These are phyloP conservation scores for Neomonachus schauinslandi DNA, from an alignment of 2,113 vertebrate genomes.

Conservation along the genomic window DNA sequence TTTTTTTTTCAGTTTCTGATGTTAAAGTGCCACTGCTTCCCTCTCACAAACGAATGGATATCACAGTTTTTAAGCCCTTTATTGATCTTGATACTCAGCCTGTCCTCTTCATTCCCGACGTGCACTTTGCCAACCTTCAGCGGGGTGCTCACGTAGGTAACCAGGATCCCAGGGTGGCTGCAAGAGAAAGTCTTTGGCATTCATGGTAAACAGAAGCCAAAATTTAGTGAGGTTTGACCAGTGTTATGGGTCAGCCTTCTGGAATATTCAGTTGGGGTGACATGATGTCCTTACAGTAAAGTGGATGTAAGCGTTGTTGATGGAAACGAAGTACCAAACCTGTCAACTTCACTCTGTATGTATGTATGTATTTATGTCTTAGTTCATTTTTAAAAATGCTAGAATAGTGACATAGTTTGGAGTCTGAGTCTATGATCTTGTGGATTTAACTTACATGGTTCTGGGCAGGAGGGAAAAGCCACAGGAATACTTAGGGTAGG, in stretches of 20 bases:
- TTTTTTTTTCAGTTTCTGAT: conserved; percentile 87
- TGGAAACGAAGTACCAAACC: accelerated
- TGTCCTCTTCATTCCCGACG: conserved; percentile 97
- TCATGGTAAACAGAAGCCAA: background rate
- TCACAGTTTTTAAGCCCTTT: conserved; percentile 97
- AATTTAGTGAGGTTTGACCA: background rate
- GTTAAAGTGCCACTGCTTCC: conserved; percentile 94
- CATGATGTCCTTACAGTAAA: accelerated
- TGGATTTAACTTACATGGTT: background rate
- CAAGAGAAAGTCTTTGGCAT: background rate
- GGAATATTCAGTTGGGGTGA: background rate
- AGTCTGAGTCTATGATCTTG: background rate
- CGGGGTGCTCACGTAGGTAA: conserved; percentile 93
- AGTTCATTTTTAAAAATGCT: background rate
- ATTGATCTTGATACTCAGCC: conserved; percentile 95
- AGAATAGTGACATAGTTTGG: background rate
- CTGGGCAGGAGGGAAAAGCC: background rate
- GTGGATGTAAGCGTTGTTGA: accelerated
- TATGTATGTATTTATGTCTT: background rate
- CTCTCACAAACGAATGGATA: conserved; percentile 93
- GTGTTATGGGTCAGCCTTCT: background rate
- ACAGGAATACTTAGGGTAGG: background rate
- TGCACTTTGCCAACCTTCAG: conserved; percentile 96
- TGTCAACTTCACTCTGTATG: accelerated
- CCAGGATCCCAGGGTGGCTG: accelerated